phyloP scores from a whole-genome alignment of 2,797 vertebrate species.

The Nyctalus aviator region DNA sequence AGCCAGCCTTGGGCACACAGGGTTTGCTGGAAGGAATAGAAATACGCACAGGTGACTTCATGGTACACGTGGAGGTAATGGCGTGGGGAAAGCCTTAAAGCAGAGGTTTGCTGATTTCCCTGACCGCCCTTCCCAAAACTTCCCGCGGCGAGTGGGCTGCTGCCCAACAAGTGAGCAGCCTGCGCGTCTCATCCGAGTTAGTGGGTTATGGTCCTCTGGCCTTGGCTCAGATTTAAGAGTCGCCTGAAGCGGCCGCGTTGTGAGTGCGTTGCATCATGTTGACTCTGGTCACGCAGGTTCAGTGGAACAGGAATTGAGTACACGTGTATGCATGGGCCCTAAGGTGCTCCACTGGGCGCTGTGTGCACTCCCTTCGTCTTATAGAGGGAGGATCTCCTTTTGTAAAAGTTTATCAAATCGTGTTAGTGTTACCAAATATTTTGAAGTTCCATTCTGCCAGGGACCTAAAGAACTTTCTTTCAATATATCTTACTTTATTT shows the following conservation, averaged over 20 bases:
- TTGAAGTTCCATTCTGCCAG: not conserved
- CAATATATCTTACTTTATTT: not conserved
- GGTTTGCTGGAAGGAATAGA: not conserved
- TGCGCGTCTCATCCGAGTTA: not conserved
- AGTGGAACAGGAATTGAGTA: not conserved
- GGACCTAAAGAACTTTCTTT: not conserved
- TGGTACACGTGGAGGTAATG: not conserved
- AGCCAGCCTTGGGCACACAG: not conserved
- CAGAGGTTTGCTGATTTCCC: not conserved
- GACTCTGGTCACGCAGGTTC: not conserved
- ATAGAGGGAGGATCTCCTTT: not conserved
- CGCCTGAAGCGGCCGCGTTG: not conserved
- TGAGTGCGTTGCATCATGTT: not conserved
- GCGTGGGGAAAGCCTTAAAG: not conserved
- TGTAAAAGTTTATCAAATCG: not conserved
- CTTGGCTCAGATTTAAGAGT: not conserved
- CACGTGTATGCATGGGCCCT: not conserved
- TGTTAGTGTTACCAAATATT: conserved; percentile 35
- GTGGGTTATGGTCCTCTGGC: not conserved
- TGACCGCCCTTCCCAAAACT: not conserved
- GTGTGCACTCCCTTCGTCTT: not conserved
- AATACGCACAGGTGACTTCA: not conserved
- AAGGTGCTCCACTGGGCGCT: not conserved
- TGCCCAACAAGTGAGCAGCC: not conserved
- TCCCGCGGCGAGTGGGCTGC: not conserved